These are phyloP conservation scores for Buphagus erythrorhynchus DNA, from an alignment of 2,797 vertebrate species.

Conservation along the genomic window DNA sequence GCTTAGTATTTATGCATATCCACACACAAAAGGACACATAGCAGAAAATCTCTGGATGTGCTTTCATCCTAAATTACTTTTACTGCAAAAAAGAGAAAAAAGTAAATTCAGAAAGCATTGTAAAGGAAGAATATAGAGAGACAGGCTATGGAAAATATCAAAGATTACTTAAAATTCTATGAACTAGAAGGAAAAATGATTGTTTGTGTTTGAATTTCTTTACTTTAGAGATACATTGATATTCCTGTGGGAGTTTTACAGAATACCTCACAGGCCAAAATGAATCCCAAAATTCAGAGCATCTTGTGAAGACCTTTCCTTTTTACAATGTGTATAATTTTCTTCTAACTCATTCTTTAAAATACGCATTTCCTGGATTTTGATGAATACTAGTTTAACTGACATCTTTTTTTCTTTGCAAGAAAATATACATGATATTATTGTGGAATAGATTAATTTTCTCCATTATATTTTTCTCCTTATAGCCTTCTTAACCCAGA, in stretches of 20 bases:
- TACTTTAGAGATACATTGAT: neutral
- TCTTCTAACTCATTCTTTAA: neutral
- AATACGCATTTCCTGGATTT: neutral
- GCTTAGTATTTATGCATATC: neutral
- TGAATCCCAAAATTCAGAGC: neutral
- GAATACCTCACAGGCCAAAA: neutral
- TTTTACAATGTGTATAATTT: neutral
- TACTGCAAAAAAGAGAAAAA: neutral
- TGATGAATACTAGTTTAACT: neutral
- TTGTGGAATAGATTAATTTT: neutral
- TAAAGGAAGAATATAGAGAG: neutral
- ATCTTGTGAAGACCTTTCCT: neutral
- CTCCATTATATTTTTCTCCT: neutral
- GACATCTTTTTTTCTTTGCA: neutral
- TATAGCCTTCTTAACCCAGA: neutral
- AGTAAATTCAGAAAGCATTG: neutral
- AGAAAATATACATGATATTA: neutral
- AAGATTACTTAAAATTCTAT: neutral
- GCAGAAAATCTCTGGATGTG: neutral
- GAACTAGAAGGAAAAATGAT: neutral
- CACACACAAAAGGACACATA: neutral
- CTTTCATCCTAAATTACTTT: neutral
- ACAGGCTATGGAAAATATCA: neutral
- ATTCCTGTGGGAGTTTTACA: neutral
- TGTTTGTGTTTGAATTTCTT: neutral